These are phyloP conservation scores for Cephalotes varians DNA, from an alignment of 2,888 invertebrate genomes.

Conservation along the genomic window DNA sequence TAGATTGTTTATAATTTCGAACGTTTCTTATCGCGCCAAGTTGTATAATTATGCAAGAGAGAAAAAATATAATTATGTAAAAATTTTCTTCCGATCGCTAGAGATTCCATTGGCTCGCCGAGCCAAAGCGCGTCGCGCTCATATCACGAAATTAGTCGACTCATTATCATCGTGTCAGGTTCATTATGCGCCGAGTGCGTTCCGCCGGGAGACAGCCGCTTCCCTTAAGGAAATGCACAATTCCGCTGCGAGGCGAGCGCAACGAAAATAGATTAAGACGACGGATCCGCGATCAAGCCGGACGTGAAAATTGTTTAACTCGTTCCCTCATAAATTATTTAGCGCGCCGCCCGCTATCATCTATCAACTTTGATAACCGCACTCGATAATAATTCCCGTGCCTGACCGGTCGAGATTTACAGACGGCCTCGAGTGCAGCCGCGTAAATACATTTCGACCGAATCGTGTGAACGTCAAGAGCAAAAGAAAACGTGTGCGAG, in stretches of 20 bases:
- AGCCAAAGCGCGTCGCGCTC: conserved; percentile 50
- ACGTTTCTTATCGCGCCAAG: neutral
- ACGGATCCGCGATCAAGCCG: conserved; percentile 60
- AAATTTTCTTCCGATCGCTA: neutral
- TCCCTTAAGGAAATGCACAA: conserved; percentile 55
- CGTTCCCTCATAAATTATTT: conserved; percentile 73
- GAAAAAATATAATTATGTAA: neutral
- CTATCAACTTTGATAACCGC: conserved; percentile 68
- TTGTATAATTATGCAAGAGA: neutral
- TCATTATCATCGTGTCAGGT: conserved; percentile 68
- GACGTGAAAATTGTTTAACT: conserved; percentile 75
- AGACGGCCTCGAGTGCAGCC: conserved; percentile 10
- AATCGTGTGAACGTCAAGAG: conserved; percentile 23
- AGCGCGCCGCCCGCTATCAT: conserved; percentile 64
- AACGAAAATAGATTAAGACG: conserved; percentile 62
- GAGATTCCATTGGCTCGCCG: neutral
- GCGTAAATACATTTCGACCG: conserved; percentile 27
- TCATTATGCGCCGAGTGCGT: conserved; percentile 63
- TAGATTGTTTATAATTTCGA: neutral
- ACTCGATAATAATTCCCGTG: conserved; percentile 61
- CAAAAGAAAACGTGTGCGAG: conserved; percentile 17
- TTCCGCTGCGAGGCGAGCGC: conserved; percentile 28
- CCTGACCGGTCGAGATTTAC: conserved; percentile 10
- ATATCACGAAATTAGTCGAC: conserved; percentile 65
- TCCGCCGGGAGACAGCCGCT: conserved; percentile 42